A percentile compares a stretch with the other conserved stretches of the same genome.
Conservation (phyloP, 2,888 invertebrate species). For the Sussaba pulchella region DNA sequence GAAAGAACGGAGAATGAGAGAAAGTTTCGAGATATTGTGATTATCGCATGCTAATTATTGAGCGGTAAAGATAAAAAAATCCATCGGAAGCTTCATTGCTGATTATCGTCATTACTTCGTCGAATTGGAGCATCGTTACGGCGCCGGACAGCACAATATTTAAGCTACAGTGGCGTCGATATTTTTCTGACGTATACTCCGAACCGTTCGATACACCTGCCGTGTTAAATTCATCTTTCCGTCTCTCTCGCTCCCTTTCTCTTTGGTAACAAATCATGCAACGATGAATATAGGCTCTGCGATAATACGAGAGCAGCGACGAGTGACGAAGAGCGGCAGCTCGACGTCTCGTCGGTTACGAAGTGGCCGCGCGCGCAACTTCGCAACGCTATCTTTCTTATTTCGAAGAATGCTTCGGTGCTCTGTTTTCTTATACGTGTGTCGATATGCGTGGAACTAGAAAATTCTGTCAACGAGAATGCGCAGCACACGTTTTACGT, state of each 20-base stretch:
- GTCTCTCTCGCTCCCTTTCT: conserved; percentile 3
- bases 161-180: conserved; percentile 47
- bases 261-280: neutral
- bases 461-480: neutral
- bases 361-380: conserved; percentile 46
- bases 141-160: conserved; percentile 44
- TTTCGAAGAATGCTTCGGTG: neutral
- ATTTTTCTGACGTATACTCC: conserved; percentile 39
- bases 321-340: conserved; percentile 32
- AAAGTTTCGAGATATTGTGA: neutral
- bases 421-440: conserved; percentile 18
- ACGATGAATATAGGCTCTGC: conserved; percentile 4
- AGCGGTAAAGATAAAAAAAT: conserved; percentile 30
- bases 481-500: neutral
- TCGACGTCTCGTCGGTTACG: conserved; percentile 30
- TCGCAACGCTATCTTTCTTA: conserved; percentile 42
- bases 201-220: conserved; percentile 40
- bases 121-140: conserved; percentile 37
- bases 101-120: conserved; percentile 2
- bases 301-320: conserved; percentile 29
- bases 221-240: conserved; percentile 21
- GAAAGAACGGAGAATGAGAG: no score
- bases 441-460: conserved; percentile 4
- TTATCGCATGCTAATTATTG: neutral
- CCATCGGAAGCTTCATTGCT: conserved; percentile 29